phyloP scores from a whole-genome alignment of 2,797 vertebrate species.

The Gymnocypris eckloni region DNA sequence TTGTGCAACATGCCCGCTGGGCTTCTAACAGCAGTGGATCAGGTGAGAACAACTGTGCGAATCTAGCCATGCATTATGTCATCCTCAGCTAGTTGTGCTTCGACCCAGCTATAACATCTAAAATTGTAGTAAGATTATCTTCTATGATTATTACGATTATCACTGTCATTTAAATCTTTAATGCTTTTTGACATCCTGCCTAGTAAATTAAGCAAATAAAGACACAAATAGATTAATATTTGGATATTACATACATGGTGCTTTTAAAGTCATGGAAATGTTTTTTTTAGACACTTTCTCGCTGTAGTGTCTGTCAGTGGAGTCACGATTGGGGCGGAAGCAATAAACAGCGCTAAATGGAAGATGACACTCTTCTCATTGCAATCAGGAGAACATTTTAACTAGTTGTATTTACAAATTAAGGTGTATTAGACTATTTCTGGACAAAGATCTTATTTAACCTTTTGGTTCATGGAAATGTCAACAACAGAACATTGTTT shows the following conservation, averaged over 20 bases:
- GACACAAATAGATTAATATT: constrained; percentile 69
- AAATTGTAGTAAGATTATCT: constrained; percentile 60
- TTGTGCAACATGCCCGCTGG: constrained; percentile 74
- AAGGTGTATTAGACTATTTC: constrained; percentile 23
- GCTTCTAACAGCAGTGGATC: constrained; percentile 75
- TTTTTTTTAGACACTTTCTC: constrained; percentile 61
- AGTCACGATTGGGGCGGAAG: constrained; percentile 73
- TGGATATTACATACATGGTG: constrained; percentile 62
- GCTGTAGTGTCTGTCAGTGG: constrained; percentile 69
- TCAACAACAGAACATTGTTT: constrained; percentile 8
- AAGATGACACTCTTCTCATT: constrained; percentile 32
- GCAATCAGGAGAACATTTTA: constrained; percentile 13
- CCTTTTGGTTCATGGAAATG: constrained; percentile 8
- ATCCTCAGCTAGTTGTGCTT: constrained; percentile 73
- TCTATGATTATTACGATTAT: constrained; percentile 72
- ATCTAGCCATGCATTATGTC: constrained; percentile 73
- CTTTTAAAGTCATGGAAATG: constrained; percentile 60
- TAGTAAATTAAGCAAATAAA: constrained; percentile 71
- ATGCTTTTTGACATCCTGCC: constrained; percentile 61
- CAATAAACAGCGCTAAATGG: constrained; percentile 46
- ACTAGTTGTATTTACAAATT: constrained; percentile 44
- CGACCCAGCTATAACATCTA: constrained; percentile 63
- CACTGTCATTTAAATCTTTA: constrained; percentile 68
- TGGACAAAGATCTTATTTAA: background rate
- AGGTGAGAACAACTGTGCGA: constrained; percentile 70